phyloP scores from a whole-genome alignment of 2,888 invertebrate species.

The Sturmia bella region DNA sequence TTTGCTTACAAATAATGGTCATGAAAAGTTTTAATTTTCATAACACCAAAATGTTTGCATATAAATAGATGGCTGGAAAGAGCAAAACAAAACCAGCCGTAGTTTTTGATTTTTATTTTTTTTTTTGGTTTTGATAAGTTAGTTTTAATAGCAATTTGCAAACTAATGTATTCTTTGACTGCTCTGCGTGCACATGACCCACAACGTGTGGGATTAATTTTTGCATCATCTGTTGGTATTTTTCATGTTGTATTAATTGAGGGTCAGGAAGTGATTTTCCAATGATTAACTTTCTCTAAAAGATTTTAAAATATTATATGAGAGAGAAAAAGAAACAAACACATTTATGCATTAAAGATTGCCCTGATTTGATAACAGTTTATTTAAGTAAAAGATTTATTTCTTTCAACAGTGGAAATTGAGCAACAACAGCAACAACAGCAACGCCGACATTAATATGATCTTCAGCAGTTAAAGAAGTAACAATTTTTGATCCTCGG shows the following conservation, averaged over 20 bases:
- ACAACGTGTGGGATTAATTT: conserved; percentile 49
- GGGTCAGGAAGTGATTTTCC: conserved; percentile 79
- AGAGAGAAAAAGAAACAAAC: conserved; percentile 22
- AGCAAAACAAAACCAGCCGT: too few relatives aligned
- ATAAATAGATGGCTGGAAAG: too few relatives aligned
- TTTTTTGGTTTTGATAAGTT: background rate
- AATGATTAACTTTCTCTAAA: conserved; percentile 79
- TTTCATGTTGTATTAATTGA: conserved; percentile 36
- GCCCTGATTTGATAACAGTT: conserved; percentile 63
- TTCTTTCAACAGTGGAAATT: conserved; percentile 4
- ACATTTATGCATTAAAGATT: conserved; percentile 45
- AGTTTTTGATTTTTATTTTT: too few relatives aligned
- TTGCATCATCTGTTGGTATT: conserved; percentile 42
- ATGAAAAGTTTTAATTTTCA: too few relatives aligned
- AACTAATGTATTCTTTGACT: conserved; percentile 16
- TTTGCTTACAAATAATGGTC: too few relatives aligned
- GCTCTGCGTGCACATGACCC: conserved; percentile 23
- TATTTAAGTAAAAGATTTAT: conserved; percentile 64
- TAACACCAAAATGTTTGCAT: too few relatives aligned
- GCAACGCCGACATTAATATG: background rate
- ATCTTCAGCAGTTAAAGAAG: conserved; percentile 16
- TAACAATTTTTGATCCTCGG: conserved; percentile 42
- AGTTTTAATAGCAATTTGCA: too few relatives aligned
- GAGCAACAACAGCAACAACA: background rate
- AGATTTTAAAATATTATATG: conserved; percentile 50